Evolutionary conservation across 64 coral and sea anemone genomes (phyloP), one percentile per base, ranked within the genome.

Genomic region (Stylophora pistillata): DNA sequence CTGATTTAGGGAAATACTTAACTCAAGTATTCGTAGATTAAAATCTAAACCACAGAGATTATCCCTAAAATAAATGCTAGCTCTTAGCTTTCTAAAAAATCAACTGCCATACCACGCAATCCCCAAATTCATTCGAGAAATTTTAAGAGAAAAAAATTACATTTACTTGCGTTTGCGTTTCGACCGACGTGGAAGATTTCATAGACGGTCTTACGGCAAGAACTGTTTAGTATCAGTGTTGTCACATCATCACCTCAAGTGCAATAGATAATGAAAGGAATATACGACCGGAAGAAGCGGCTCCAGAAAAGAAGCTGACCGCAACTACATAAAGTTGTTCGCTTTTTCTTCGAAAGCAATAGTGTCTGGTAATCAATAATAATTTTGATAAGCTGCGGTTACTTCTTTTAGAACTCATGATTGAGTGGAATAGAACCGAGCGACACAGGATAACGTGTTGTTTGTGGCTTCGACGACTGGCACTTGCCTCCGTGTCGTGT

Each of bases 241-340:
- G 65, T 64, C 30, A 30, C 9, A 52, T 82, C 79, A 82, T 33
- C 80, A 84, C 58, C 26, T 69, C 17, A 69, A 84, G 80, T 53
- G 26, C 80, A 69, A 32, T 34, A 69, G 80, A 69, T 53, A 84
- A 84, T 84, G 80, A 54, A 84, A 84, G 66, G 53, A 84, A 26
- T 15, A 21, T 69, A n/a, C 11, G 80, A 69, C 80, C 53, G 37
- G 61, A 69, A 84, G 69, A 84, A 30, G 60, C 60, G 80, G 69
- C 62, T 33, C 18, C 12, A 15, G 60, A 23, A 53, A 84, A 34
- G 64, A 68, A 2, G 7, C 23, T n/a, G 53, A 68, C 61, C 80
- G 15, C 37, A 65, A 82, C 29, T 32, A n/a, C 79, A 66, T 4
- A 23, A 65, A 41, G 23, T 64, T 15, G 20, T 18, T 27, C 20